These are phyloP conservation scores for Esox niger DNA, from an alignment of 2,113 vertebrate species.

Conservation along the genomic window DNA sequence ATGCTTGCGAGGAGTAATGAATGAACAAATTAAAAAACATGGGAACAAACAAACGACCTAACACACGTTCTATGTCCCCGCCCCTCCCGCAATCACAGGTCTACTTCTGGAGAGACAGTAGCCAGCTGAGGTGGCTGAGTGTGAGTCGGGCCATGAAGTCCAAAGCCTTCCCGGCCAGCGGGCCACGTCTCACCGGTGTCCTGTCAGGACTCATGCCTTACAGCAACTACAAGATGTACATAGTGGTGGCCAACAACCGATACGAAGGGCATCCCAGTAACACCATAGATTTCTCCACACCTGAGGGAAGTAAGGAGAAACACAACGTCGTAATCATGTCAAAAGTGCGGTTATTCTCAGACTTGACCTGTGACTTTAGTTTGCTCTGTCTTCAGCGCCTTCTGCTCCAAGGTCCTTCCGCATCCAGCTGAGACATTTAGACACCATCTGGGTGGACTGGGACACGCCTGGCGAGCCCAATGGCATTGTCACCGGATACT, in stretches of 20 bases:
- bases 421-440: constrained; percentile 89
- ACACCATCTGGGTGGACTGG: constrained; percentile 91
- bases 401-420: constrained; percentile 86
- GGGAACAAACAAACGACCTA: not conserved
- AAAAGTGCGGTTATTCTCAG: too few species aligned
- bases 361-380: too few species aligned
- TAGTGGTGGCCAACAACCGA: constrained; percentile 90
- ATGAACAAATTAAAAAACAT: not conserved
- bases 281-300: constrained; percentile 88
- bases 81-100: constrained; percentile 72
- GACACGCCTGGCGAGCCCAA: constrained; percentile 91
- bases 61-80: not conserved
- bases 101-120: constrained; percentile 96
- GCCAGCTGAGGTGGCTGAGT: constrained; percentile 86
- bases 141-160: constrained; percentile 86
- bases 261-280: constrained; percentile 91
- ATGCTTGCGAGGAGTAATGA: too few species aligned
- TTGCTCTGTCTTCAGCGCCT: constrained; percentile 74
- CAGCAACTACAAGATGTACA: constrained; percentile 95
- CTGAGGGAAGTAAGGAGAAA: constrained; percentile 87
- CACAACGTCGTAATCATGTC: too few species aligned
- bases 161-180: constrained; percentile 73
- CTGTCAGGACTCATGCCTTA: constrained; percentile 87
- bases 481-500: constrained; percentile 88
- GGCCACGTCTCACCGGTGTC: constrained; percentile 78